Base-by-base conservation (phyloP, 2,797 vertebrate species). In the Xiphorhynchus erythropygius region DNA sequence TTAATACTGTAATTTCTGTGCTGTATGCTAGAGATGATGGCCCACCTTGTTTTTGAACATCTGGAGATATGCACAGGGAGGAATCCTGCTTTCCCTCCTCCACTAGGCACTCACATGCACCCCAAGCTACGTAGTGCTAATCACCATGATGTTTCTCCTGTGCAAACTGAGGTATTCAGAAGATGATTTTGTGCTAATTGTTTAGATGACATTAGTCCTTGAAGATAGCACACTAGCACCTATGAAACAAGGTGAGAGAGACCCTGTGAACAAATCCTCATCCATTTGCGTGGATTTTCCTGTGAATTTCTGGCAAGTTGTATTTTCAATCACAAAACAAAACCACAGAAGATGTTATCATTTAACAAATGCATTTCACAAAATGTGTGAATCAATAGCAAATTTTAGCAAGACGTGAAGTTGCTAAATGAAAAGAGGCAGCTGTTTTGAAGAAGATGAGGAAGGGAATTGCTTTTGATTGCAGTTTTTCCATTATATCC, bases 381-480 rank as follows among this genome's bases (percentile, higher is more conserved):
- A 77, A 69, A 62, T 21, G 50, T 75, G n/a, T 69, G 74, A 94
- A 86, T 79, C 50, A 69, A 83, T n/a, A 65, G 28, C 47, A 94
- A 78, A 67, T 69, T 79, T 86, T 63, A 79, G 37, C 22, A 81
- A 89, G 74, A n/a, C 0, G 33, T 23, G 18, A 78, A 42, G 15
- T 17, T 59, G 37, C 13, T 30, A 74, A 84, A 86, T 55, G 35
- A 74, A 83, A 75, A 81, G 30, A 49, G 28, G 32, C 56, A 69
- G n/a, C 49, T 91, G 22, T 44, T 84, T 81, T 73, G 47, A 52
- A 71, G 22, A 33, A 85, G 27, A 82, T 62, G 30, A 12, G 12
- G 42, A 50, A 21, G 6, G 21, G 4, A 9, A 8, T 53, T 90
- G 30, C 10, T 71, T 86, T 84, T 53, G 17, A 13, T 42, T 68